A percentile compares a stretch with the other conserved stretches of the same genome.
These are phyloP conservation scores for Camponotus floridanus DNA, from an alignment of 1,140 invertebrate species.

Conservation along the genomic window DNA sequence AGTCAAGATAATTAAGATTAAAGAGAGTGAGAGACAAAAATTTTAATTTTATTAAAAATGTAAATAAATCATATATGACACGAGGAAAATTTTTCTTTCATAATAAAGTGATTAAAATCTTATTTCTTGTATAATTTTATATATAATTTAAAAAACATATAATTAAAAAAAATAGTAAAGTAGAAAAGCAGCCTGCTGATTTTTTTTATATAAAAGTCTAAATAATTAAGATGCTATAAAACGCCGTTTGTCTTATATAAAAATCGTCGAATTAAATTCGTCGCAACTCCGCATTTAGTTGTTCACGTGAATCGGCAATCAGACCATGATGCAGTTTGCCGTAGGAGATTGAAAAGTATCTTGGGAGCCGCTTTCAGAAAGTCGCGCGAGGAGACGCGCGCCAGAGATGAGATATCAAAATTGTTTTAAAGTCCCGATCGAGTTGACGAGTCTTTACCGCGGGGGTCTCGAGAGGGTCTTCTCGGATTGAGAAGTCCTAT, in stretches of 20 bases:
- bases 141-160: background rate
- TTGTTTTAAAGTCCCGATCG: conserved; percentile 76
- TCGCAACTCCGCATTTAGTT: conserved; percentile 34
- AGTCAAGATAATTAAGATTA: background rate
- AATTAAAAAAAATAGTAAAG: background rate
- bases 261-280: conserved; percentile 18
- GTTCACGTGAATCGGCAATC: conserved; percentile 49
- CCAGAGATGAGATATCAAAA: conserved; percentile 75
- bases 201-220: background rate
- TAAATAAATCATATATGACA: background rate
- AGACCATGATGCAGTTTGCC: conserved; percentile 61
- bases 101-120: background rate
- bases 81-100: background rate
- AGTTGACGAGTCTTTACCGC: conserved; percentile 72
- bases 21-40: background rate
- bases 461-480: conserved; percentile 24
- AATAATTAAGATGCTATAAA: background rate
- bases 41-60: conserved; percentile 3
- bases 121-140: background rate
- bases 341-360: conserved; percentile 69
- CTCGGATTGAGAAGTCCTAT: conserved; percentile 64
- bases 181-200: background rate
- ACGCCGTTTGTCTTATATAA: conserved; percentile 13
- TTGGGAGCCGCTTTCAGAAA: conserved; percentile 25
- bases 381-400: conserved; percentile 48